Percentiles rank a stretch among this genome's conserved stretches.
These are phyloP conservation scores for Meriones unguiculatus DNA, from an alignment of 2,113 vertebrate species.

Conservation along the genomic window DNA sequence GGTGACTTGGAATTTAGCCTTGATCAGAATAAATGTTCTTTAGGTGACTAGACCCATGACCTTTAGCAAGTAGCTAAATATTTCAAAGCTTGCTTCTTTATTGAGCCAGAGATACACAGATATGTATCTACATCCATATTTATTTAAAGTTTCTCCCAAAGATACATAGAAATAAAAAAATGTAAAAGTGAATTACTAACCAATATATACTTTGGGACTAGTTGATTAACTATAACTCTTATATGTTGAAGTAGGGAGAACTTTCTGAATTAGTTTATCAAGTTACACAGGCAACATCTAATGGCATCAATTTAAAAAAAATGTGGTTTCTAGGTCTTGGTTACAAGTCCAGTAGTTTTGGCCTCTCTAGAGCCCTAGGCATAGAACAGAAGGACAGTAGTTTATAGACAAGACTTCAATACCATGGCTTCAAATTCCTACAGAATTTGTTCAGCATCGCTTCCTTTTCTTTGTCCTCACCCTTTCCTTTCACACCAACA, in stretches of 20 bases:
- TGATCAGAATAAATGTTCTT: not conserved
- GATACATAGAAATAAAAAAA: conserved; percentile 21
- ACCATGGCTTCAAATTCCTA: not conserved
- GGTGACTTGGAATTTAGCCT: not conserved
- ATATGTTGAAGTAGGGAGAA: not conserved
- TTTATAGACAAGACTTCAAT: not conserved
- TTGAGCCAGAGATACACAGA: not conserved
- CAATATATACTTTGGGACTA: not conserved
- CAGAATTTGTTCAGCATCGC: not conserved
- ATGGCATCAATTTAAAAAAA: not conserved
- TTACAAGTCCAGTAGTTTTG: not conserved
- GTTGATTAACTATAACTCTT: not conserved
- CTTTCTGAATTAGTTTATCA: not conserved
- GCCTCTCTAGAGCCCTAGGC: not conserved
- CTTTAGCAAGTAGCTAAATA: not conserved
- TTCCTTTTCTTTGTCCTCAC: not conserved
- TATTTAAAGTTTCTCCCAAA: conserved; percentile 11
- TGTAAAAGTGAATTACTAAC: not conserved
- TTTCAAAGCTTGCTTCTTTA: conserved; percentile 9
- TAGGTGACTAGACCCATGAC: not conserved
- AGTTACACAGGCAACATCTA: not conserved
- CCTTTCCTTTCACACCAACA: not conserved
- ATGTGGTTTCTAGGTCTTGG: not conserved
- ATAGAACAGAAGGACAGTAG: not conserved
- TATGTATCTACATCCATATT: not conserved